Conservation (phyloP, 2,113 vertebrate species). For the Microtus richardsoni region DNA sequence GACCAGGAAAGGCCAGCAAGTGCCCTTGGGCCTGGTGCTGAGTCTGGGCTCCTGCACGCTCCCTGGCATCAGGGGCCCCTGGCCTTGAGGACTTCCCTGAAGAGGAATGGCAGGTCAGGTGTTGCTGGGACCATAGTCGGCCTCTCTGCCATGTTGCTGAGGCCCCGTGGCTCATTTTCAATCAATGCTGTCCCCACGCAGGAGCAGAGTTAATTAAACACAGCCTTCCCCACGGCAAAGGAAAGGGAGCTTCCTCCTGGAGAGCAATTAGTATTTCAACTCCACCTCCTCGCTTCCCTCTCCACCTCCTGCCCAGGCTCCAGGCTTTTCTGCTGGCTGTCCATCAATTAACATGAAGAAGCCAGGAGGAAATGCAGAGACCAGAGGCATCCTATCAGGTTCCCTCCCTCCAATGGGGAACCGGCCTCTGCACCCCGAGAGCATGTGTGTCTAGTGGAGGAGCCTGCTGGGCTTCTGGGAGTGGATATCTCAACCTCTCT, state of each 20-base stretch:
- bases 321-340: neutral
- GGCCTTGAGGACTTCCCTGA: neutral
- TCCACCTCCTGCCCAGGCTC: constrained; percentile 31
- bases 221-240: constrained; percentile 75
- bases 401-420: too few species aligned
- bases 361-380: neutral
- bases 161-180: constrained; percentile 64
- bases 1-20: neutral
- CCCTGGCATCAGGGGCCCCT: neutral
- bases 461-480: neutral
- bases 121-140: accelerated
- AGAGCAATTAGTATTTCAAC: constrained; percentile 81
- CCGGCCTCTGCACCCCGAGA: neutral
- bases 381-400: neutral
- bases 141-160: accelerated
- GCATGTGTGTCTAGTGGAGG: neutral
- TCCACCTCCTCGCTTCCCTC: constrained; percentile 14
- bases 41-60: neutral
- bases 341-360: constrained; percentile 70
- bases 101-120: accelerated
- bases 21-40: accelerated
- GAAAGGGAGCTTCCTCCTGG: constrained; percentile 68
- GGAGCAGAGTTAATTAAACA: constrained; percentile 84
- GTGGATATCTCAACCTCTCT: neutral
- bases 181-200: constrained; percentile 57